These are phyloP conservation scores for Sebastes minor DNA, from an alignment of 2,797 vertebrate species.

Conservation along the genomic window DNA sequence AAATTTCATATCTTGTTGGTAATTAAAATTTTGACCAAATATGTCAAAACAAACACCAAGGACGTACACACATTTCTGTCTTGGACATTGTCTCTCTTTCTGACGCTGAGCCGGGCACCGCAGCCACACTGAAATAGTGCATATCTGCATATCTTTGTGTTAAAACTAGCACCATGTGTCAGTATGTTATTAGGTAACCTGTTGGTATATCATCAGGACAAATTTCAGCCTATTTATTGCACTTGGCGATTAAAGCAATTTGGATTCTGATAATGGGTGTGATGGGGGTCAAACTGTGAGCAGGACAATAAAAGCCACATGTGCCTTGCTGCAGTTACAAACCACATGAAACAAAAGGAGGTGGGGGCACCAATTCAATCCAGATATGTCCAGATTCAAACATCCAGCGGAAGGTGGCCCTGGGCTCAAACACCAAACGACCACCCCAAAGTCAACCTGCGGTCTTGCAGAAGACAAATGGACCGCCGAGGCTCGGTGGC, in stretches of 20 bases:
- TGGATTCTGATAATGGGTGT: conserved; percentile 52
- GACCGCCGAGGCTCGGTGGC: conserved; percentile 51
- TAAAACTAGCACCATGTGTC: conserved; percentile 31
- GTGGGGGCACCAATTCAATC: conserved; percentile 69
- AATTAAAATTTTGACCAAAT: background rate
- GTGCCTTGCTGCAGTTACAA: conserved; percentile 60
- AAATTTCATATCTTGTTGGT: background rate
- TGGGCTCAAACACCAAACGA: conserved; percentile 64
- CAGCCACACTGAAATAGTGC: background rate
- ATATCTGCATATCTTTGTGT: conserved; percentile 2
- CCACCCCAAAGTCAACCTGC: conserved; percentile 75
- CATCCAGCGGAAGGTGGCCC: conserved; percentile 69
- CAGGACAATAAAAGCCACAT: conserved; percentile 77
- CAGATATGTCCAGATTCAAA: conserved; percentile 76
- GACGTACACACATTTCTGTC: background rate
- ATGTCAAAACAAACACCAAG: background rate
- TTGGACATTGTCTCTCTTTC: background rate
- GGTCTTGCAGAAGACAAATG: conserved; percentile 78
- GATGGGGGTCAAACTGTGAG: conserved; percentile 53
- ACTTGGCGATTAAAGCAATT: conserved; percentile 51
- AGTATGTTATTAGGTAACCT: background rate
- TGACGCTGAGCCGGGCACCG: background rate
- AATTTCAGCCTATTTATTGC: conserved; percentile 35
- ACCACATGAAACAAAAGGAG: conserved; percentile 76
- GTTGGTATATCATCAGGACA: conserved; percentile 19